Base-by-base conservation (phyloP, 2,113 vertebrate genomes). In the Genyomyrus donnyi region DNA sequence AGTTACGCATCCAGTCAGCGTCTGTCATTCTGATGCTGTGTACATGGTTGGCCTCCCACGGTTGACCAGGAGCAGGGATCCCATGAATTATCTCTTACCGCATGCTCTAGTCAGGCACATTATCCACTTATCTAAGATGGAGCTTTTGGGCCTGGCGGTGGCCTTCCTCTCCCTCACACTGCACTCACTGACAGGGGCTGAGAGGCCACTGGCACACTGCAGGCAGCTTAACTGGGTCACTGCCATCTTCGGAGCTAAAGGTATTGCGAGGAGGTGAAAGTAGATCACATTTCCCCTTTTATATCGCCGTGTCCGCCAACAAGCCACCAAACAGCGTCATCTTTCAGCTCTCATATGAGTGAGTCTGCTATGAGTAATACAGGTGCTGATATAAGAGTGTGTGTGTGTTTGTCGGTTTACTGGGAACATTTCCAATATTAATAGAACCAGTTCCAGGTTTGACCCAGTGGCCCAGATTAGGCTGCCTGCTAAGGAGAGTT, bases 211-310 rank as follows among this genome's bases (percentile, higher is more conserved):
- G 19, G 74, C 88, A n/a, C 85, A 1, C n/a, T 31, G 27, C 85
- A 35, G 31, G 50, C 49, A 35, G 56, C 52, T 46, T 86, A 92
- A 92, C 88, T 93, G 91, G 92, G 92, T 92, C 91, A 92, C 50
- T 46, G 89, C 90, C 88, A 84, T 91, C 90, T 91, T 88, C 88
- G 50, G 86, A 52, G n/a, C 74, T 89, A 53, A 52, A 87, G 83
- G 50, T 39, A 87, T 4, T 35, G 5, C 50, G 56, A 31, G 89
- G 48, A 88, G 80, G 88, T 86, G 9, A 87, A 85, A 50, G 19
- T 19, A 0, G 46, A 74, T 77, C 77, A 85, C 24, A 84, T 88
- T 35, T 56, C 45, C n/a, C 27, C 5, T n/a, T 85, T 13, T 48
- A 49, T 21, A 46, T 24, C 83, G 0, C 21, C 21, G 7, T n/a